A percentile compares a stretch with the other conserved stretches of the same genome.
These are phyloP conservation scores for Serrognathus titanus DNA, from an alignment of 2,888 invertebrate genomes.

Conservation along the genomic window DNA sequence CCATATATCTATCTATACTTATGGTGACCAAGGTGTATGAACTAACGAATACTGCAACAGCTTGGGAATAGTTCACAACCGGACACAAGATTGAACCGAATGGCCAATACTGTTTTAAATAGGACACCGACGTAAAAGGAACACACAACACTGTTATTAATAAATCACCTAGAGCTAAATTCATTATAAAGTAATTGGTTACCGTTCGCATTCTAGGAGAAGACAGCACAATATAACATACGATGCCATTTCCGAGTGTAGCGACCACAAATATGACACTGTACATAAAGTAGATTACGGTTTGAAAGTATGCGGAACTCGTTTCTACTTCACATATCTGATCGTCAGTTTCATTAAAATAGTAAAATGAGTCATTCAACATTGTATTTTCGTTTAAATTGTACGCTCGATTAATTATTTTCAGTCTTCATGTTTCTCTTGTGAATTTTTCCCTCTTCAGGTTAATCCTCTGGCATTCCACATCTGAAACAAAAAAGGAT, in stretches of 20 bases:
- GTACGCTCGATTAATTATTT: too few species aligned
- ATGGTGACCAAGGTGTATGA: slow-evolving; percentile 90
- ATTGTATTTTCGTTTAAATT: too few species aligned
- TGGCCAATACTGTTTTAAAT: slow-evolving; percentile 82
- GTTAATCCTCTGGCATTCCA: too few species aligned
- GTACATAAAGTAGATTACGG: slow-evolving; percentile 68
- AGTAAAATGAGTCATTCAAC: too few species aligned
- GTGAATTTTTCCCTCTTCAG: too few species aligned
- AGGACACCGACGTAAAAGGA: slow-evolving; percentile 83
- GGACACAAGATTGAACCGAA: slow-evolving; percentile 81
- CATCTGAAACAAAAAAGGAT: too few species aligned
- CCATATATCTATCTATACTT: slow-evolving; percentile 85
- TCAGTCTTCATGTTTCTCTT: too few species aligned
- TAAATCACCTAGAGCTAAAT: slow-evolving; percentile 85
- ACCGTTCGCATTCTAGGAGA: slow-evolving; percentile 87
- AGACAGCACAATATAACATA: slow-evolving; percentile 82
- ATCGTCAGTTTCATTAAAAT: too few species aligned
- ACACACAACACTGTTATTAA: slow-evolving; percentile 88
- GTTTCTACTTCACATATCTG: too few species aligned
- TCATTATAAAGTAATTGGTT: slow-evolving; percentile 89
- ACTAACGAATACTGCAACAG: slow-evolving; percentile 76
- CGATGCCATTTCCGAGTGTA: slow-evolving; percentile 70
- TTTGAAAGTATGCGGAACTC: slow-evolving; percentile 54
- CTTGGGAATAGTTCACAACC: slow-evolving; percentile 78
- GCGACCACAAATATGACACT: slow-evolving; percentile 68